Evolutionary conservation across 2,888 invertebrate species (phyloP), one percentile per base, ranked within the genome.

Genomic region (Cataglyphis albicans): DNA sequence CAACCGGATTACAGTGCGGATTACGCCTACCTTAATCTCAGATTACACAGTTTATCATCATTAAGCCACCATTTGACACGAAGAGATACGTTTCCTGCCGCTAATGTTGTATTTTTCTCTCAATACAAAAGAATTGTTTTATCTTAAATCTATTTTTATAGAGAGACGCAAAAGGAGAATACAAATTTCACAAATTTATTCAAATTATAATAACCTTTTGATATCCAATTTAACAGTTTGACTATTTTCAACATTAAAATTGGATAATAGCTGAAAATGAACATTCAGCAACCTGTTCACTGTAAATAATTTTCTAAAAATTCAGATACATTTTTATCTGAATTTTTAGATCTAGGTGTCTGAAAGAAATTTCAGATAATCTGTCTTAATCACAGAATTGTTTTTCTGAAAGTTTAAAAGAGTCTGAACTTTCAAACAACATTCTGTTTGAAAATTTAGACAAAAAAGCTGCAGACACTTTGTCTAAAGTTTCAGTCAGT

Each of bases 1-100:
- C 86, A 84, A 72, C 75, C 48, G 85, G 91, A 91, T 91, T 91
- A 91, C 87, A 88, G n/a, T 48, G 81, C 72, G 85, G 18, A 65
- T 18, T 55, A 38, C 38, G 65, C 74, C 73, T 80, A 83, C 68
- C 84, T 75, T 86, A 86, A 87, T 88, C 84, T 83, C 67, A 86
- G 91, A 90, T 92, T 91, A 91, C 85, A 87, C n/a, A 48, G 48
- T 61, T 61, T 67, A 0, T 70, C 59, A 32, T 32, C 21, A 44
- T 76, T 65, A 59, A 59, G 72, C 18, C 59, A 38, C 21, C 15
- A 10, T 38, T 67, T 44, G 38, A 67, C 29, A 18, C 48, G 35
- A 29, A 48, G 10, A 29, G n/a, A 48, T 9, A 68, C 12, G 48
- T 44, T 44, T 44, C 18, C n/a, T 29, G 2, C 29, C 7, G 10